Conservation (phyloP, 2,797 vertebrate genomes). For the Darevskia mixta region DNA sequence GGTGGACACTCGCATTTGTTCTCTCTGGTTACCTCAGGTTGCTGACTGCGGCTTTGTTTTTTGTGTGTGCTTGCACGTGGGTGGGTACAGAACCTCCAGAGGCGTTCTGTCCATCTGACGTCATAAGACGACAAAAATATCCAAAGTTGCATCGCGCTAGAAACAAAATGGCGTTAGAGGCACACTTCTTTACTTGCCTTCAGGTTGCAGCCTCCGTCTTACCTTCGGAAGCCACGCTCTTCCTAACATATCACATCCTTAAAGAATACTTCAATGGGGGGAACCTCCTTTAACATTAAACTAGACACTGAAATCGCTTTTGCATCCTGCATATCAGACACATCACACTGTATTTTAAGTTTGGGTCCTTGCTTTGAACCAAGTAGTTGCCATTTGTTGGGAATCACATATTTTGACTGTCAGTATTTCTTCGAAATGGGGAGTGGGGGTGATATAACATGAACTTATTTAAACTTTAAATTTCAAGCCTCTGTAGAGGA, state of each 20-base stretch:
- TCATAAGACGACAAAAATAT: background rate
- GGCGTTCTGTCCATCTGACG: background rate
- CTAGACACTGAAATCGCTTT: background rate
- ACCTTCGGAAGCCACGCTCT: background rate
- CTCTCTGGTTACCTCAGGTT: background rate
- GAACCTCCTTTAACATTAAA: background rate
- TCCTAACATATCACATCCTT: background rate
- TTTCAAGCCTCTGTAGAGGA: constrained; percentile 19
- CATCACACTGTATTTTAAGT: background rate
- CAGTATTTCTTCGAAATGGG: constrained; percentile 46
- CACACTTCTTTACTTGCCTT: background rate
- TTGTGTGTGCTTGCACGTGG: background rate
- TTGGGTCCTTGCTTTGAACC: background rate
- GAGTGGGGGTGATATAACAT: constrained; percentile 20
- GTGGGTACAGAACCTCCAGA: background rate
- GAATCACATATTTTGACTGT: constrained; percentile 35
- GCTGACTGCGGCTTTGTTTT: background rate
- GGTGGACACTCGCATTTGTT: background rate
- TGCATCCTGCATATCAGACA: background rate
- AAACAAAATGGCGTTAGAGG: no score
- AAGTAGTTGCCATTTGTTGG: background rate
- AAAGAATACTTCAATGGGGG: background rate
- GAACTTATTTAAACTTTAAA: constrained; percentile 38
- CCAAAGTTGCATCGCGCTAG: background rate
- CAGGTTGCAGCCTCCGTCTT: background rate